A percentile compares a stretch with the other conserved stretches of the same genome.
These are phyloP conservation scores for Eulemur rubriventer DNA, from an alignment of 2,797 vertebrate species.

Conservation along the genomic window DNA sequence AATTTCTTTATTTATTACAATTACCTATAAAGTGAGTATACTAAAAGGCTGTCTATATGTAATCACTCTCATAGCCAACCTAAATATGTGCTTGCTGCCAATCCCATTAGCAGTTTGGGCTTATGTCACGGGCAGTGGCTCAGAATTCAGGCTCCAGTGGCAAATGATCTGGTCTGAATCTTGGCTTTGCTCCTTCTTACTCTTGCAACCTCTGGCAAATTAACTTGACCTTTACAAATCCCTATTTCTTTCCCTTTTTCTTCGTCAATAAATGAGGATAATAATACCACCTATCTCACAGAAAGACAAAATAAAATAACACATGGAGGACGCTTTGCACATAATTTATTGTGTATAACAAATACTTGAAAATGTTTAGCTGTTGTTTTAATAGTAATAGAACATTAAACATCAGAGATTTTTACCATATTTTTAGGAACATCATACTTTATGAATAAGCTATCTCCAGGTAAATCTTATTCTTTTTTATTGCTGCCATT, in stretches of 20 bases:
- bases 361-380: neutral
- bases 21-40: neutral
- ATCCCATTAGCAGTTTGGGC: neutral
- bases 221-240: neutral
- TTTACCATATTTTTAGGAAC: neutral
- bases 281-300: neutral
- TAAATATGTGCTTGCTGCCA: neutral
- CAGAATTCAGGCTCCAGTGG: neutral
- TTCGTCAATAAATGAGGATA: neutral
- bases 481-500: constrained; percentile 15
- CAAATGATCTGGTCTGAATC: neutral
- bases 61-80: neutral
- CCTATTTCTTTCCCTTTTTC: neutral
- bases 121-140: neutral
- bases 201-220: neutral
- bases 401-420: neutral
- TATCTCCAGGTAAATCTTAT: neutral
- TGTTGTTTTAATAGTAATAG: constrained; percentile 19
- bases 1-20: neutral
- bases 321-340: neutral
- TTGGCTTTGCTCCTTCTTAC: neutral
- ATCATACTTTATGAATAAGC: neutral
- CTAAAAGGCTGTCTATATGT: neutral
- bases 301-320: neutral
- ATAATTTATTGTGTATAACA: neutral